phyloP scores from a whole-genome alignment of 2,113 vertebrate genomes.

The Petrocephalus microphthalmus region DNA sequence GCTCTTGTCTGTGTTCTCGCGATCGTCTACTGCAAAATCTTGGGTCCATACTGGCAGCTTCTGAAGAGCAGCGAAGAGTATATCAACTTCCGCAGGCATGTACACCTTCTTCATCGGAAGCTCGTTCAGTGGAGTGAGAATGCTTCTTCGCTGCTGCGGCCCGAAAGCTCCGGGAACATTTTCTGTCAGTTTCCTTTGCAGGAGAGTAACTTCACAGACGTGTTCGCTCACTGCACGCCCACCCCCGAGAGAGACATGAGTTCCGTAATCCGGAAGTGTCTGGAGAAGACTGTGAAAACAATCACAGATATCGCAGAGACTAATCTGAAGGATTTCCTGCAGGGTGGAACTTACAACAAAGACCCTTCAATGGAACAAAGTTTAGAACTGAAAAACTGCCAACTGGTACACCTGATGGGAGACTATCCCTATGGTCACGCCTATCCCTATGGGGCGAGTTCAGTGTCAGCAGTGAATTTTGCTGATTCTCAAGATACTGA shows the following conservation, averaged over 20 bases:
- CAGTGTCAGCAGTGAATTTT: neutral
- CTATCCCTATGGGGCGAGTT: constrained; percentile 20
- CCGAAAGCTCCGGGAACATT: constrained; percentile 43
- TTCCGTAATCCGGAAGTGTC: constrained; percentile 51
- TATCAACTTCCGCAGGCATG: constrained; percentile 45
- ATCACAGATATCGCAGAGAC: constrained; percentile 51
- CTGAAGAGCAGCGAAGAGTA: constrained; percentile 60
- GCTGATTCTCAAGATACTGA: constrained; percentile 15
- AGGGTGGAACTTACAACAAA: constrained; percentile 52
- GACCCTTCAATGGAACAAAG: constrained; percentile 39
- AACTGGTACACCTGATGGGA: constrained; percentile 55
- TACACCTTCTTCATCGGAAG: constrained; percentile 57
- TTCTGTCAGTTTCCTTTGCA: constrained; percentile 59
- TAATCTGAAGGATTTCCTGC: constrained; percentile 59
- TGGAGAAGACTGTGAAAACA: constrained; percentile 54
- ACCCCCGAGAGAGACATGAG: constrained; percentile 51
- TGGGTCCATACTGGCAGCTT: constrained; percentile 67
- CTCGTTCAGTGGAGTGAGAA: constrained; percentile 61
- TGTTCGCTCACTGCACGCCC: constrained; percentile 54
- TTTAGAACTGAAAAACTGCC: constrained; percentile 45
- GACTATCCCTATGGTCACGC: constrained; percentile 51
- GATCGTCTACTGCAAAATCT: constrained; percentile 60
- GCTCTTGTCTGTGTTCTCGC: constrained; percentile 60
- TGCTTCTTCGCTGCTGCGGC: constrained; percentile 48
- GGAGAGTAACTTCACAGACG: constrained; percentile 50